Evolutionary conservation across 2,888 invertebrate genomes (phyloP).

Genomic region (Scaptomyza flava): DNA sequence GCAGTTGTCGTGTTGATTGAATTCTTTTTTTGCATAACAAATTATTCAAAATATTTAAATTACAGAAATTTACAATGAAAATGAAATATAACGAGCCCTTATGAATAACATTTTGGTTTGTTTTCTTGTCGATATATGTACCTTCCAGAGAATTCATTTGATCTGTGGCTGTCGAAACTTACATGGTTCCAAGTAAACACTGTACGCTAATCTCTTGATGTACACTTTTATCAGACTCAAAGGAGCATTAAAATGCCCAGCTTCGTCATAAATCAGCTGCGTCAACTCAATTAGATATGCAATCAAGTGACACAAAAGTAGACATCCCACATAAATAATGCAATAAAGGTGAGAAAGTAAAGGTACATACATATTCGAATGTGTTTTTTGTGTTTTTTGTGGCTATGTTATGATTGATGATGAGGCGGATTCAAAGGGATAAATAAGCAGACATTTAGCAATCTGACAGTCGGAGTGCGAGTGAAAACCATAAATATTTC

Average conservation of each 20-base stretch:
- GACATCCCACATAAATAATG: conserved; percentile 51
- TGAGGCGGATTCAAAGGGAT: conserved; percentile 23
- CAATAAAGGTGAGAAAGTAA: conserved; percentile 59
- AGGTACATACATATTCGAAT: conserved; percentile 28
- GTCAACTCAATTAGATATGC: conserved; percentile 61
- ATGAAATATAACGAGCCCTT: too few species aligned
- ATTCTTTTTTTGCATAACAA: too few species aligned
- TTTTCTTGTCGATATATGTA: too few species aligned
- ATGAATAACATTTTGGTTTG: too few species aligned
- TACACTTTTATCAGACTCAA: conserved; percentile 7
- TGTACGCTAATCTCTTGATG: too few species aligned
- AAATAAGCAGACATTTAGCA: conserved; percentile 35
- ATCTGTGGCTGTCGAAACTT: too few species aligned
- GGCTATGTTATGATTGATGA: conserved; percentile 45
- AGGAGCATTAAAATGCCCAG: conserved; percentile 43
- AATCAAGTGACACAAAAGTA: conserved; percentile 48
- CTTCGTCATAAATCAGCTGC: conserved; percentile 49
- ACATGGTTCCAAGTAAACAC: too few species aligned
- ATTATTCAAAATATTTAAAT: too few species aligned
- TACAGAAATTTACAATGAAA: too few species aligned
- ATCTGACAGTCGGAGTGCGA: conserved; percentile 21
- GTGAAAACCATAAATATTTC: conserved; percentile 43
- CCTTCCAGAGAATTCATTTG: too few species aligned
- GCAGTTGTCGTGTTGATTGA: too few species aligned
- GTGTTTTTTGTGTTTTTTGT: conserved; percentile 14